These are phyloP conservation scores for Pteruthius melanotis DNA, from an alignment of 2,113 vertebrate genomes.

Conservation along the genomic window DNA sequence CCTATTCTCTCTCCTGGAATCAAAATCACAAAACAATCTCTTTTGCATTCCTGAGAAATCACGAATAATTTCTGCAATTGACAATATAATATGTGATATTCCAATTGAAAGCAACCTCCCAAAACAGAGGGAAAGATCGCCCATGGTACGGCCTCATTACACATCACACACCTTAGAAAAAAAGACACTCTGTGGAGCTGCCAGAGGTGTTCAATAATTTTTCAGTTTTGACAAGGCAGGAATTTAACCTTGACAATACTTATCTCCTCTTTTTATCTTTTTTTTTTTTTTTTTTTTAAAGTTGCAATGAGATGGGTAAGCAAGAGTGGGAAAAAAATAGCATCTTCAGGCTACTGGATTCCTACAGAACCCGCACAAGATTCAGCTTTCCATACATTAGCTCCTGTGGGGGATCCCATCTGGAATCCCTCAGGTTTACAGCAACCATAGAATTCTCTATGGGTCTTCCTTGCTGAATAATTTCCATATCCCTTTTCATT, in stretches of 20 bases:
- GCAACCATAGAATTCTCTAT: not conserved
- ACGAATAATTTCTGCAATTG: not conserved
- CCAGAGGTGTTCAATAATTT: not conserved
- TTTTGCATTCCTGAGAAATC: not conserved
- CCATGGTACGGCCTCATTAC: not conserved
- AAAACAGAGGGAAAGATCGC: not conserved
- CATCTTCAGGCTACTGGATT: not conserved
- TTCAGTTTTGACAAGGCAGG: not conserved
- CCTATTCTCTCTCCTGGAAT: not conserved
- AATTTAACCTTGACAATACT: not conserved
- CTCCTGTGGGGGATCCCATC: not conserved
- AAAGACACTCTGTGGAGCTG: not conserved
- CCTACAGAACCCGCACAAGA: not conserved
- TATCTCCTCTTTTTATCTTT: not conserved
- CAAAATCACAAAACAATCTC: not conserved
- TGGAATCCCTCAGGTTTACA: not conserved
- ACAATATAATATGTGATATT: not conserved
- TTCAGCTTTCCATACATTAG: not conserved
- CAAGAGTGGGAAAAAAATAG: not conserved
- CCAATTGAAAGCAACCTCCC: not conserved
- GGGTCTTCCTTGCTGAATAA: not conserved
- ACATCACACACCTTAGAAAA: not conserved
- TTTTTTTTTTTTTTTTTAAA: not conserved
- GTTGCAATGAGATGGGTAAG: not conserved
- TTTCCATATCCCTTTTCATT: not conserved